A percentile compares a stretch with the other conserved stretches of the same genome.
These are phyloP conservation scores for Bradypodion ventrale DNA, from an alignment of 2,797 vertebrate genomes.

Conservation along the genomic window DNA sequence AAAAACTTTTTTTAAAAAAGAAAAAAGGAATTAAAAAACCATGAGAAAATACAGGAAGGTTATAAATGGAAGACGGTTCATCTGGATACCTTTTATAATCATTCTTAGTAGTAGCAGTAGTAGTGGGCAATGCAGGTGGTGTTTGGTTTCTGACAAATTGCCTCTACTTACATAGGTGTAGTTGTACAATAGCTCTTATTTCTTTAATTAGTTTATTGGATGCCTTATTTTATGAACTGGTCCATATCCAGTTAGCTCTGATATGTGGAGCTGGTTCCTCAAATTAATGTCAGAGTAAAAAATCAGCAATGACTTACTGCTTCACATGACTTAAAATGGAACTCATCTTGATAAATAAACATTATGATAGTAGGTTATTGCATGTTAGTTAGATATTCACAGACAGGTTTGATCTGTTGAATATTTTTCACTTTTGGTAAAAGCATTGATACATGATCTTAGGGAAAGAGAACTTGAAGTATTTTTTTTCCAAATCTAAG, in stretches of 20 bases:
- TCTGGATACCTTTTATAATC: background rate
- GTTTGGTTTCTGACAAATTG: too few relatives aligned
- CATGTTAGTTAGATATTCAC: background rate
- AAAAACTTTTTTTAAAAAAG: too few relatives aligned
- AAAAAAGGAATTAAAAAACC: background rate
- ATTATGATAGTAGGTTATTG: background rate
- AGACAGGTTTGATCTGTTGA: background rate
- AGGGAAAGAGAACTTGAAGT: background rate
- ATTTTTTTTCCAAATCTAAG: background rate
- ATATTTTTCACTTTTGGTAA: background rate
- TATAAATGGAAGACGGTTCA: too few relatives aligned
- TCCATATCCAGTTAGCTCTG: background rate
- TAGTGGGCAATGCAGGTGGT: too few relatives aligned
- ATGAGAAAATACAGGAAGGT: background rate
- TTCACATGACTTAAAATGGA: background rate
- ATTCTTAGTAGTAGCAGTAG: too few relatives aligned
- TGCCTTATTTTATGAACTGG: background rate
- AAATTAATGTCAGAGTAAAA: conserved; percentile 8
- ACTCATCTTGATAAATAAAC: background rate
- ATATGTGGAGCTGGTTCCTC: background rate
- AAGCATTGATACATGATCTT: background rate
- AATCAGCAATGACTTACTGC: background rate
- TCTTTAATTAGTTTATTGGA: background rate
- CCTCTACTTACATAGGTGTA: too few relatives aligned
- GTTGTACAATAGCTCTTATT: background rate